These are phyloP conservation scores for Buceros bicornis DNA, from an alignment of 2,797 vertebrate genomes.

Conservation along the genomic window DNA sequence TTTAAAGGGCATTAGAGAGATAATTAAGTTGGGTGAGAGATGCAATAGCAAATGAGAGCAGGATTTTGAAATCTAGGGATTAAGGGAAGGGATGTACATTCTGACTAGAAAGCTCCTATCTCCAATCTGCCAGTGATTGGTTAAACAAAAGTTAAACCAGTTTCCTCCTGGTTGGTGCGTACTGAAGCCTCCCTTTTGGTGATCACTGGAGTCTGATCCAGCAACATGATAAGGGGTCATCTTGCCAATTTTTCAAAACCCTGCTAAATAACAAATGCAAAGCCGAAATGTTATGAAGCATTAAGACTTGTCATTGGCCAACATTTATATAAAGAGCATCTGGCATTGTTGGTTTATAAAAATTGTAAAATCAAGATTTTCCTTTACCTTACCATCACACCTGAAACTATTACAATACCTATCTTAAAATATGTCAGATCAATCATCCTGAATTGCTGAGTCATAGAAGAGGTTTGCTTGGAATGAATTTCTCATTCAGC, in stretches of 20 bases:
- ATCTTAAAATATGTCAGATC: not conserved
- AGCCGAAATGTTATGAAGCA: not conserved
- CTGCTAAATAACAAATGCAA: not conserved
- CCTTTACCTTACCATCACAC: not conserved
- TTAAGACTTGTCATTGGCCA: not conserved
- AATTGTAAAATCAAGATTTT: not conserved
- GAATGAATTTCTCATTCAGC: not conserved
- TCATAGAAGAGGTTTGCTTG: not conserved
- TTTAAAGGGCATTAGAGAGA: not conserved
- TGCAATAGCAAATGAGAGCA: not conserved
- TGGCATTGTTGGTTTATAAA: not conserved
- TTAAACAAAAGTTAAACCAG: not conserved
- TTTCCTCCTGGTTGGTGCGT: not conserved
- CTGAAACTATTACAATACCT: not conserved
- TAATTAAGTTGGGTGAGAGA: not conserved
- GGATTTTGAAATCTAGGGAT: not conserved
- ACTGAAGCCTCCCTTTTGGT: not conserved
- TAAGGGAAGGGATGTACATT: not conserved
- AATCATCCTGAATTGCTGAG: not conserved
- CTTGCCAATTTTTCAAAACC: not conserved
- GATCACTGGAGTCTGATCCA: not conserved
- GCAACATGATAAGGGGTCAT: not conserved
- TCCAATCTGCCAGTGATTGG: not conserved
- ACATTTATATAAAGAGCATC: not conserved
- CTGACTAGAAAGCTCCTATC: not conserved